Percentiles rank a stretch among this genome's conserved stretches.
Evolutionary conservation across 2,797 vertebrate species (phyloP).

Genomic region (Scomberomorus guttatus): DNA sequence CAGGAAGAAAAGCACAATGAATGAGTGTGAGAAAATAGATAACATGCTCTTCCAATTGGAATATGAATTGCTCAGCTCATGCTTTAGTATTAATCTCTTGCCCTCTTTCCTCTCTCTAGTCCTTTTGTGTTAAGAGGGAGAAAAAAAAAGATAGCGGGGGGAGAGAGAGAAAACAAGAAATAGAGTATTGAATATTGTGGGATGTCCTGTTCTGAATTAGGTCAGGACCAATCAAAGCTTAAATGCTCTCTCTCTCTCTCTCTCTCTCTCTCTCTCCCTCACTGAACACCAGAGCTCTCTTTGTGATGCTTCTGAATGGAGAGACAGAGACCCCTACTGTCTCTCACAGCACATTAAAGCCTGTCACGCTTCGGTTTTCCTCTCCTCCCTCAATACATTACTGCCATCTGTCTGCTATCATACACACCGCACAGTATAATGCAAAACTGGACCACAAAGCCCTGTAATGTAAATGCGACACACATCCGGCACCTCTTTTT

Average conservation of each 20-base stretch:
- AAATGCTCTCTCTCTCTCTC: slow-evolving; percentile 60
- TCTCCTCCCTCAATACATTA: slow-evolving; percentile 35
- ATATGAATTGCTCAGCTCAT: slow-evolving; percentile 78
- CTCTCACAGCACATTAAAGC: neutral
- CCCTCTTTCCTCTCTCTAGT: slow-evolving; percentile 76
- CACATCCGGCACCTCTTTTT: neutral
- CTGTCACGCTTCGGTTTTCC: no score
- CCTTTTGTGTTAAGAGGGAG: slow-evolving; percentile 66
- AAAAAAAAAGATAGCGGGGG: slow-evolving; percentile 19
- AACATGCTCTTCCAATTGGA: slow-evolving; percentile 74
- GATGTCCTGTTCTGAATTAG: slow-evolving; percentile 87
- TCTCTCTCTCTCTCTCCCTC: slow-evolving; percentile 17
- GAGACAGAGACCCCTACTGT: slow-evolving; percentile 85
- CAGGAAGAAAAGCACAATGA: slow-evolving; percentile 63
- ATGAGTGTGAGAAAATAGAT: slow-evolving; percentile 79
- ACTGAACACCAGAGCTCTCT: slow-evolving; percentile 31
- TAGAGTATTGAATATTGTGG: slow-evolving; percentile 78
- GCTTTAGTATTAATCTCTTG: slow-evolving; percentile 79
- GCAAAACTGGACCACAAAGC: no score
- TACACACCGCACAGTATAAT: neutral
- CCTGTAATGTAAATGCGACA: neutral
- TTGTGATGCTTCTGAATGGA: slow-evolving; percentile 64
- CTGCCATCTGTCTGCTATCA: slow-evolving; percentile 71
- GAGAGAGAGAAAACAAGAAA: slow-evolving; percentile 45
- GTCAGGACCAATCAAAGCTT: slow-evolving; percentile 85